Evolutionary conservation across 37 sponge, comb jelly and placozoan species (phyloP).

Genomic region (Theonella swinhoei): DNA sequence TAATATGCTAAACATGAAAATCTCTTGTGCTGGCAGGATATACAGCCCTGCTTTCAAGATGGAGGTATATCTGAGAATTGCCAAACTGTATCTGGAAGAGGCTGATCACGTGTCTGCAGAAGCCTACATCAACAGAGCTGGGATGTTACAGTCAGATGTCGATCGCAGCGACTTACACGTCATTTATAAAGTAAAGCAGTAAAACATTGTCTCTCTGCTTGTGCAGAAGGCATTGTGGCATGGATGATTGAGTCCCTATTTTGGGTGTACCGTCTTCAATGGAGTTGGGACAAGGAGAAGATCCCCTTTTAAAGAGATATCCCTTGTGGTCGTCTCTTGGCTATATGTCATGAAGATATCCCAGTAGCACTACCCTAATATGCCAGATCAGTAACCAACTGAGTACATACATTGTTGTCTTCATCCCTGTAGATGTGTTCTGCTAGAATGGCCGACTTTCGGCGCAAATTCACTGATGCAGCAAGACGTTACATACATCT

Average conservation of each 20-base stretch:
- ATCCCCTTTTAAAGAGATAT: too few relatives aligned
- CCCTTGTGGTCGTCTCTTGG: too few relatives aligned
- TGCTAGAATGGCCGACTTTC: constrained; percentile 91
- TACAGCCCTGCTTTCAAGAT: constrained; percentile 87
- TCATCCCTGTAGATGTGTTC: constrained; percentile 71
- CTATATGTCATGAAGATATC: too few relatives aligned
- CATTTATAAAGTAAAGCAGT: constrained; percentile 80
- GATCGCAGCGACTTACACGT: constrained; percentile 58
- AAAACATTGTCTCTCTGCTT: neutral
- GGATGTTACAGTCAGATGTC: constrained; percentile 71
- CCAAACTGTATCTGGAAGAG: constrained; percentile 88
- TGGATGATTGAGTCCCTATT: neutral
- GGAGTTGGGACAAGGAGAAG: too few relatives aligned
- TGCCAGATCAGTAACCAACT: too few relatives aligned
- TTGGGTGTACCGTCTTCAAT: too few relatives aligned
- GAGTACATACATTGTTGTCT: neutral
- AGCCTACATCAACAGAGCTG: constrained; percentile 93
- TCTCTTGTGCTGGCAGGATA: too few relatives aligned
- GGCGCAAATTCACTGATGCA: constrained; percentile 93
- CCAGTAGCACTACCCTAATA: neutral
- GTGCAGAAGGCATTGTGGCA: too few relatives aligned
- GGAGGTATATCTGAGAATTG: constrained; percentile 95
- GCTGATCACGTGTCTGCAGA: constrained; percentile 86
- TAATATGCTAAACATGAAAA: too few relatives aligned
- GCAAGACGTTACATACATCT: constrained; percentile 92